Evolutionary conservation across 2,888 invertebrate genomes (phyloP).

Genomic region (Eilema sororculum): DNA sequence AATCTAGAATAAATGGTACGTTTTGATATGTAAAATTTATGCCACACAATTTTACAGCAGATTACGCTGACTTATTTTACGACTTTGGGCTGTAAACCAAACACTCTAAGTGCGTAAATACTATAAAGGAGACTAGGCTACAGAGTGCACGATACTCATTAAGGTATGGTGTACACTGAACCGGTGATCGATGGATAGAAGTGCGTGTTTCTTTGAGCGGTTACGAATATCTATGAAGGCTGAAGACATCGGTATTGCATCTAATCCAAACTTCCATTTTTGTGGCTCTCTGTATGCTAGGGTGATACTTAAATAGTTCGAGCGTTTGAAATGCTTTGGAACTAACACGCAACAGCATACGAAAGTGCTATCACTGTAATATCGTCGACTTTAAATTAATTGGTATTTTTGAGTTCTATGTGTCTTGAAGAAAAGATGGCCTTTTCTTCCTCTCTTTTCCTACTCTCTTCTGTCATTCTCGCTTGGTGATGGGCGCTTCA

Average conservation of each 20-base stretch:
- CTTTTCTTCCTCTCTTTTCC: background rate
- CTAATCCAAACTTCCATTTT: background rate
- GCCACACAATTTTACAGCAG: constrained; percentile 18
- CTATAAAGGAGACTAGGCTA: constrained; percentile 32
- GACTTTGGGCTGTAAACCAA: constrained; percentile 37
- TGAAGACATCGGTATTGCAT: background rate
- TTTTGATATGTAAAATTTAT: constrained; percentile 19
- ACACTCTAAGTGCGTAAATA: constrained; percentile 42
- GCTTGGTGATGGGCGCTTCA: background rate
- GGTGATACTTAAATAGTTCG: background rate
- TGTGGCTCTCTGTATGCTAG: no score
- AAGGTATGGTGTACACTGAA: constrained; percentile 8
- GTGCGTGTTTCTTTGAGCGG: background rate
- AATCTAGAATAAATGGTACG: constrained; percentile 18
- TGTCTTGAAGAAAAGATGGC: no score
- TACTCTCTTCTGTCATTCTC: background rate
- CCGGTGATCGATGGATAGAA: background rate
- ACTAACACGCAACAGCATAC: no score
- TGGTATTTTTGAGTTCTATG: no score
- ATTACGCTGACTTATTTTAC: constrained; percentile 26
- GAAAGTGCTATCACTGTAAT: no score
- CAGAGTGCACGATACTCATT: constrained; percentile 20
- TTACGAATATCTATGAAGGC: background rate
- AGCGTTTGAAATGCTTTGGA: background rate
- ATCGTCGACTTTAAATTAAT: background rate